Conservation (phyloP, 2,888 invertebrate species). For the Drosophila longiperda region DNA sequence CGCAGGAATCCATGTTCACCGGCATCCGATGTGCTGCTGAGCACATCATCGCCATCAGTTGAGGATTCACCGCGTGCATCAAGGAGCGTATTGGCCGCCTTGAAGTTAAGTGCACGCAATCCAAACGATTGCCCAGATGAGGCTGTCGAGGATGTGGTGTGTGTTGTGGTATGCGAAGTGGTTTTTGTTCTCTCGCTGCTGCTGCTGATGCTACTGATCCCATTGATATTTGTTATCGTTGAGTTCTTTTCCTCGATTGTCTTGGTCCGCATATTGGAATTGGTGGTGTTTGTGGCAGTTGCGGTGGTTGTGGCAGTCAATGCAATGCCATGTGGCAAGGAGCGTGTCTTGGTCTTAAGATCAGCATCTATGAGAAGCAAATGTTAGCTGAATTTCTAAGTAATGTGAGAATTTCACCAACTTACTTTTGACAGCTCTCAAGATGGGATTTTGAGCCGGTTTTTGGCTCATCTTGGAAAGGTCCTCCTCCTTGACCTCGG, state of each 20-base stretch:
- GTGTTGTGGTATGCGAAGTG: constrained; percentile 11
- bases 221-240: constrained; percentile 8
- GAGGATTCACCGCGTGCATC: constrained; percentile 69
- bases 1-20: constrained; percentile 88
- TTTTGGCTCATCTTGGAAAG: constrained; percentile 87
- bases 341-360: constrained; percentile 82
- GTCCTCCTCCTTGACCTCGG: constrained; percentile 91
- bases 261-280: constrained; percentile 45
- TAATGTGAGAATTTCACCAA: background rate
- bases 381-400: background rate
- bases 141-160: constrained; percentile 19
- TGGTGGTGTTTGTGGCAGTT: constrained; percentile 21
- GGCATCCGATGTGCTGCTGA: constrained; percentile 57
- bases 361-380: constrained; percentile 55
- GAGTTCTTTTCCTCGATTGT: constrained; percentile 49
- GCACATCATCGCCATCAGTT: constrained; percentile 70
- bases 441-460: constrained; percentile 70
- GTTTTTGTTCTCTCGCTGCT: constrained; percentile 19
- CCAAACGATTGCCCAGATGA: constrained; percentile 56
- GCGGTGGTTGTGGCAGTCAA: constrained; percentile 58
- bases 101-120: constrained; percentile 64
- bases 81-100: constrained; percentile 67
- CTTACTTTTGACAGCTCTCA: constrained; percentile 54
- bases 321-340: constrained; percentile 82
- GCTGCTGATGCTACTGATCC: background rate